Base-by-base conservation (phyloP, 2,797 vertebrate genomes). In the Cryptoblepharus egeriae region DNA sequence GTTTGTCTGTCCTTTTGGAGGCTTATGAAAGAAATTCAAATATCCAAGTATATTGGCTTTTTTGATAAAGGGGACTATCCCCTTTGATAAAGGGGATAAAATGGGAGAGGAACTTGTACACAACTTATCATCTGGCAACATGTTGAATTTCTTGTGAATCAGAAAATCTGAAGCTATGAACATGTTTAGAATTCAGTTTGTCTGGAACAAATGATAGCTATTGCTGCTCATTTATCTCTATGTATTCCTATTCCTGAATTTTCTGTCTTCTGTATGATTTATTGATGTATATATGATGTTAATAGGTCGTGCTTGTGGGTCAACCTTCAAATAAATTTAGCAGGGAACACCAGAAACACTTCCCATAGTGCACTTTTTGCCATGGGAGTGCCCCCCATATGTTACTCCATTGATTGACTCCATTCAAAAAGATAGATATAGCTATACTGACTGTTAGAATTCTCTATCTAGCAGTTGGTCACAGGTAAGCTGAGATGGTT, bases 11-110 rank as follows among this genome's bases (percentile, higher is more conserved):
- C 79, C 84, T 90, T 93, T 82, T 88, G 74, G 85, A 86, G 83
- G 79, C 60, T 90, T 80, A 57, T 89, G 91, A 89, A 92, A 90
- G 84, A 90, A 84, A 92, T 83, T 92, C 39, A 93, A 79, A 82
- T 91, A 89, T 86, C 90, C 85, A 86, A 71, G 82, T 85, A 90
- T 74, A 88, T 65, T 81, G 76, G 28, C 86, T 90, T 80, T 82
- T 69, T 30, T 84, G 52, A 71, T 82, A 89, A 77, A 86, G 88
- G 87, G 81, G n/a, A n/a, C n/a, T n/a, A n/a, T n/a, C n/a, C n/a
- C n/a, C n/a, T 69, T 30, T 84, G 52, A 71, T 82, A 89, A 77
- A 86, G 88, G 87, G 81, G n/a, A n/a, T n/a, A 82, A 88, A 57
- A 8, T 77, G 90, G 77, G 72, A 81, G 88, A 83, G 75, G 85